phyloP scores from a whole-genome alignment of 2,797 vertebrate species.

The Tolypeutes matacus region DNA sequence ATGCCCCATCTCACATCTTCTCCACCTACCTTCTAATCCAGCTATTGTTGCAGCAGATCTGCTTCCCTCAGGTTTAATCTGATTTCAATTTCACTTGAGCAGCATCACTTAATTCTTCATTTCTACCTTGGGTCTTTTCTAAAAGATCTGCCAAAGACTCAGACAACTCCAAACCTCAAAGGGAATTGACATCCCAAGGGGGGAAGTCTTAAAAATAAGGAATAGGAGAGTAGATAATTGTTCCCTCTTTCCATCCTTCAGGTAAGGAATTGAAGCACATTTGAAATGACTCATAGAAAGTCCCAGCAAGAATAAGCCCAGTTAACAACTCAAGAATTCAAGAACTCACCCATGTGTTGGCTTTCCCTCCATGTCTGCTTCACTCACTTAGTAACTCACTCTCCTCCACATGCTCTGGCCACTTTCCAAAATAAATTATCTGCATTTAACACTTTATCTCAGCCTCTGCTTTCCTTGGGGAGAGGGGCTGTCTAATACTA shows the following conservation, averaged over 20 bases:
- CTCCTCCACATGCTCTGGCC: no score
- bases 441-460: neutral
- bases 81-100: neutral
- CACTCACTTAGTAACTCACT: neutral
- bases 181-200: neutral
- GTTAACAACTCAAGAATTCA: neutral
- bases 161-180: neutral
- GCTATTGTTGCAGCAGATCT: neutral
- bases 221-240: neutral
- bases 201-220: neutral
- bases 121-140: neutral
- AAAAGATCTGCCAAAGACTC: neutral
- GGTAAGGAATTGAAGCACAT: neutral
- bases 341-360: neutral
- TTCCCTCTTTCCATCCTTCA: neutral
- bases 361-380: neutral
- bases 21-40: neutral
- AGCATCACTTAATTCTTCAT: neutral
- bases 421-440: conserved; percentile 32
- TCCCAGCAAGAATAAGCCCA: neutral
- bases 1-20: neutral
- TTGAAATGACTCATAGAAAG: neutral
- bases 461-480: neutral
- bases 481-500: neutral
- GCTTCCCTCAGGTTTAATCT: neutral